Percentiles rank a stretch among this genome's conserved stretches.
Conservation (phyloP, 2,797 vertebrate species). For the Mus spretus region DNA sequence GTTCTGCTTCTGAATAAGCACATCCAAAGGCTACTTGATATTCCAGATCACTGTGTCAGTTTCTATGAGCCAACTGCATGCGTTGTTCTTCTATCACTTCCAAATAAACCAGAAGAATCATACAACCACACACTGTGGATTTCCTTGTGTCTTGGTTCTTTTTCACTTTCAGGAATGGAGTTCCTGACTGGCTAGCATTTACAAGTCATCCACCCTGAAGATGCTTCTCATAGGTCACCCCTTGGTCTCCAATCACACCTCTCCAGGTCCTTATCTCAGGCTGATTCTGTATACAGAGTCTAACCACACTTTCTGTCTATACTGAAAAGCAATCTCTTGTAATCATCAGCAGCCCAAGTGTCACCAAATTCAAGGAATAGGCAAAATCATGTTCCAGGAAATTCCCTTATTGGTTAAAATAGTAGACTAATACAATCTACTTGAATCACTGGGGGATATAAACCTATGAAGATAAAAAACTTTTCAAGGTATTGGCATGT, state of each 20-base stretch:
- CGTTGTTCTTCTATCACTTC: no score
- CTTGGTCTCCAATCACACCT: background rate
- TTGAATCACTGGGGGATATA: background rate
- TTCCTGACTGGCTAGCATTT: background rate
- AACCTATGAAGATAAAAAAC: background rate
- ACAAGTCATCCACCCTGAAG: background rate
- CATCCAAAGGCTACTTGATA: background rate
- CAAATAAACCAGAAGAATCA: background rate
- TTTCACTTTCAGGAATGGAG: background rate
- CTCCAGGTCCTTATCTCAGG: background rate
- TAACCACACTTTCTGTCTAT: no score
- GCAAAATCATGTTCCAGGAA: background rate
- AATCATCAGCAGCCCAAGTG: background rate
- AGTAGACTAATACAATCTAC: background rate
- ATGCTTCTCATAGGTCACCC: background rate
- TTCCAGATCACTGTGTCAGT: background rate
- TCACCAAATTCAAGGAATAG: background rate
- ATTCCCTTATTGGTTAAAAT: slow-evolving; percentile 15
- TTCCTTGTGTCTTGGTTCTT: background rate
- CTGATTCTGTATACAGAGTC: background rate
- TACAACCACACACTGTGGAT: background rate
- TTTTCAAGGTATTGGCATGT: background rate
- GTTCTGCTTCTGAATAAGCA: background rate
- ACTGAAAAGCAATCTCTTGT: background rate
- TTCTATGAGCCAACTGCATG: background rate